phyloP scores from a whole-genome alignment of 2,113 vertebrate species.

The Gymnocephalus cernua region DNA sequence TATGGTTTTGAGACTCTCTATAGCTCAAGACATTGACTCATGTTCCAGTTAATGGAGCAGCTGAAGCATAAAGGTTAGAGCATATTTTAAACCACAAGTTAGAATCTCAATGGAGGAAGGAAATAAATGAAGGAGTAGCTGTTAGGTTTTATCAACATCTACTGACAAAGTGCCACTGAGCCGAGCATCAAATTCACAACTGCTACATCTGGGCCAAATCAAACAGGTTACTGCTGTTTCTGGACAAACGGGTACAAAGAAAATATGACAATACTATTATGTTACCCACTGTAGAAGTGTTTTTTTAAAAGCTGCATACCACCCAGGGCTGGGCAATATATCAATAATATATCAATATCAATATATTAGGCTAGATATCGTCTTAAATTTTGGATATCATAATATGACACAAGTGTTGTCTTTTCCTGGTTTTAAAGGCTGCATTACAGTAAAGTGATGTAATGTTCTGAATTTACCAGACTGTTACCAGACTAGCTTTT shows the following conservation, averaged over 20 bases:
- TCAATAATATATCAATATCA: too few species aligned
- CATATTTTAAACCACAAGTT: not conserved
- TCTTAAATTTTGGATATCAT: too few species aligned
- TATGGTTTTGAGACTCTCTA: not conserved
- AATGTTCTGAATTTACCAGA: too few species aligned
- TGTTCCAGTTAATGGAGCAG: constrained; percentile 12
- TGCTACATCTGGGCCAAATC: not conserved
- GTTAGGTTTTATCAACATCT: constrained; percentile 5
- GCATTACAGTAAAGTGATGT: too few species aligned
- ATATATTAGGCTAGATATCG: too few species aligned
- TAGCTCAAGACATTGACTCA: not conserved
- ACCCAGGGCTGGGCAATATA: too few species aligned
- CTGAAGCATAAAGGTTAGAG: not conserved
- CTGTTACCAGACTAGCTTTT: too few species aligned
- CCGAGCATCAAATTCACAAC: not conserved
- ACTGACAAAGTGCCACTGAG: not conserved
- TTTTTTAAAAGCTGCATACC: too few species aligned
- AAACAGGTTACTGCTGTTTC: too few species aligned
- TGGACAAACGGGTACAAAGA: too few species aligned
- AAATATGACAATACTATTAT: not conserved
- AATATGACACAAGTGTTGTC: too few species aligned
- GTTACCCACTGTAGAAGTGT: not conserved
- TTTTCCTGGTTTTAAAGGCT: too few species aligned
- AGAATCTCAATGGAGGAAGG: not conserved
- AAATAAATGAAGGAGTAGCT: constrained; percentile 8